Evolutionary conservation across 2,797 vertebrate species (phyloP).

Genomic region (Cyprinodon diabolis): DNA sequence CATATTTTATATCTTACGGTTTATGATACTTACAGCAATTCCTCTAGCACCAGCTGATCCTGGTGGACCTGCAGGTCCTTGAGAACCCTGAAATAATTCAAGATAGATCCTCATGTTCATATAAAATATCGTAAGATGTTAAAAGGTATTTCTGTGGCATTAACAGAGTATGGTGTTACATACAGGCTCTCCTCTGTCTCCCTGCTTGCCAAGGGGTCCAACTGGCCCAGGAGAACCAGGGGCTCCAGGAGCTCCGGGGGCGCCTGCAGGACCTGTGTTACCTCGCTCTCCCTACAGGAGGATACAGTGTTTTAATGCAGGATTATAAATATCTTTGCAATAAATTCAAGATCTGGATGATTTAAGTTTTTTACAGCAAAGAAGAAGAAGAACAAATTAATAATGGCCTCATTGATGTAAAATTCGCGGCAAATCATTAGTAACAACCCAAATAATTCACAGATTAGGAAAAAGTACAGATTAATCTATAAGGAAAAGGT

Average conservation of each 20-base stretch:
- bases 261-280: conserved; percentile 88
- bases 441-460: neutral
- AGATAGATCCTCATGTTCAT: conserved; percentile 12
- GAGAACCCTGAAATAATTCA: conserved; percentile 85
- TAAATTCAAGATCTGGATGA: neutral
- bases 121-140: neutral
- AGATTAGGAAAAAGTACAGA: neutral
- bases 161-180: conserved; percentile 63
- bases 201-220: conserved; percentile 95
- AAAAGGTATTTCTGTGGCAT: neutral
- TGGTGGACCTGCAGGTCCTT: conserved; percentile 92
- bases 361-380: neutral
- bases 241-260: conserved; percentile 89
- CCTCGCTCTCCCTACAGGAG: conserved; percentile 91
- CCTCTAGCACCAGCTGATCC: conserved; percentile 92
- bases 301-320: conserved; percentile 38
- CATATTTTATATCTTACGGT: neutral
- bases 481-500: neutral
- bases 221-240: conserved; percentile 89
- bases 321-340: neutral
- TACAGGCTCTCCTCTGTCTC: conserved; percentile 94
- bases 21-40: conserved; percentile 87
- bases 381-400: neutral
- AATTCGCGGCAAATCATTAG: neutral
- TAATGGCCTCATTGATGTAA: neutral